phyloP scores from a whole-genome alignment of 2,888 invertebrate species.

The Melinaea menophilus region DNA sequence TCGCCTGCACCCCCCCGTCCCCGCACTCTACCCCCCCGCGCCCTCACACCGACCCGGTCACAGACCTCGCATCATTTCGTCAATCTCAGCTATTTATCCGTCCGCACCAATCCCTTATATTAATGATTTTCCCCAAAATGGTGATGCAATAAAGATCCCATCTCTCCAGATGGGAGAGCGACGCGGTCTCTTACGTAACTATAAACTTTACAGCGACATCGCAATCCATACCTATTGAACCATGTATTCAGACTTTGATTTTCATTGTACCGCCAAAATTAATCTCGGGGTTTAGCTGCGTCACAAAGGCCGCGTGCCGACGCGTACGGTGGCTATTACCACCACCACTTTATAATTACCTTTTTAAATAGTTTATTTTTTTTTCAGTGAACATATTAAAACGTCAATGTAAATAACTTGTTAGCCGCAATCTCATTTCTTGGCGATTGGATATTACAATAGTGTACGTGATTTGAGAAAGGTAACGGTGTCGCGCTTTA shows the following conservation, averaged over 20 bases:
- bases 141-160: conserved; percentile 65
- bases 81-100: conserved; percentile 77
- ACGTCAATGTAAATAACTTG: conserved; percentile 79
- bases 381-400: conserved; percentile 71
- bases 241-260: conserved; percentile 67
- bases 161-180: conserved; percentile 54
- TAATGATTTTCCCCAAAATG: conserved; percentile 73
- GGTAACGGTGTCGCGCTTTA: conserved; percentile 77
- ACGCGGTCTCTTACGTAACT: conserved; percentile 59
- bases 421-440: conserved; percentile 79
- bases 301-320: conserved; percentile 69
- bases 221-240: conserved; percentile 68
- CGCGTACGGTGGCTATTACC: conserved; percentile 72
- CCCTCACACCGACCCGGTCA: conserved; percentile 58
- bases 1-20: conserved; percentile 49
- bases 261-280: conserved; percentile 74
- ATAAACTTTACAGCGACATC: conserved; percentile 68
- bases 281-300: conserved; percentile 74
- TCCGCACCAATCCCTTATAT: conserved; percentile 68
- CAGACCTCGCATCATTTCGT: conserved; percentile 72
- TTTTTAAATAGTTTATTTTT: conserved; percentile 74
- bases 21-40: conserved; percentile 39
- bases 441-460: conserved; percentile 78
- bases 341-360: conserved; percentile 73
- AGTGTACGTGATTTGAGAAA: conserved; percentile 78